Evolutionary conservation across 1,140 invertebrate species (phyloP).

Genomic region (Drosophila yakuba): DNA sequence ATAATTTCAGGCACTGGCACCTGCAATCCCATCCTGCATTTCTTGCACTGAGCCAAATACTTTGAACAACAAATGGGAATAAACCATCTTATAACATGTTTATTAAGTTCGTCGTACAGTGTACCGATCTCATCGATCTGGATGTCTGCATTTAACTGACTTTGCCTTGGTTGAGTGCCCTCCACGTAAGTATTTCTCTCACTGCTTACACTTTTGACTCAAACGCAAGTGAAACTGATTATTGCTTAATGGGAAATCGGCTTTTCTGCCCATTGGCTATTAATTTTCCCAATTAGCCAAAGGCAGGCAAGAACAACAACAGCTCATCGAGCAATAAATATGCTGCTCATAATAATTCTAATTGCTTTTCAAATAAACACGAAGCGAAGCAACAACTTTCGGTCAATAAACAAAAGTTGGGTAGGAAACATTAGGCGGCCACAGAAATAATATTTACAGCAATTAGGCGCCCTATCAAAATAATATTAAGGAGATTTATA

Average conservation of each 20-base stretch:
- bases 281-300: slow-evolving; percentile 47
- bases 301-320: slow-evolving; percentile 33
- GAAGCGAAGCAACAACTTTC: slow-evolving; percentile 16
- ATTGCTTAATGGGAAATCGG: slow-evolving; percentile 51
- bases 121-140: slow-evolving; percentile 26
- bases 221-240: slow-evolving; percentile 12
- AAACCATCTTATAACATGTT: too few relatives aligned
- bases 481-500: slow-evolving; percentile 84
- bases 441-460: slow-evolving; percentile 78
- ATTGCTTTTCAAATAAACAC: slow-evolving; percentile 83
- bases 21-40: slow-evolving; percentile 46
- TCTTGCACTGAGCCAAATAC: slow-evolving; percentile 7
- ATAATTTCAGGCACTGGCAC: slow-evolving; percentile 64
- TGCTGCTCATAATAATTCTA: slow-evolving; percentile 79
- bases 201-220: slow-evolving; percentile 2
- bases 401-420: slow-evolving; percentile 68
- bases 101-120: neutral
- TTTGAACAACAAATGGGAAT: neutral
- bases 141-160: slow-evolving; percentile 17
- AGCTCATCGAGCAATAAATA: slow-evolving; percentile 69
- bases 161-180: slow-evolving; percentile 16
- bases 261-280: slow-evolving; percentile 24
- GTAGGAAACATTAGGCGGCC: slow-evolving; percentile 51
- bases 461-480: slow-evolving; percentile 81
- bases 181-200: slow-evolving; percentile 1